phyloP scores from a whole-genome alignment of 1,140 invertebrate species.

The Solenopsis invicta region DNA sequence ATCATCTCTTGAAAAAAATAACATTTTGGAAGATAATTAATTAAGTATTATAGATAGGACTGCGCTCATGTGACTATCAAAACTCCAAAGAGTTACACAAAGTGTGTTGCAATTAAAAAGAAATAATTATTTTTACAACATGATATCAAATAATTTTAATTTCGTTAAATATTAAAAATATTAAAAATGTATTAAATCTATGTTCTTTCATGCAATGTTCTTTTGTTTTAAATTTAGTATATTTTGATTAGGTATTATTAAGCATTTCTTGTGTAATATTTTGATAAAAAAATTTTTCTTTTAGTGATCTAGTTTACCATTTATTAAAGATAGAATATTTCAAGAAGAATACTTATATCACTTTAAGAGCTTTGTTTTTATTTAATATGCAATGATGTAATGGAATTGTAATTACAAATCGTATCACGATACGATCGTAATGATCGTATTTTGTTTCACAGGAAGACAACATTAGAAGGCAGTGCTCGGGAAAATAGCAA shows the following conservation, averaged over 20 bases:
- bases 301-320: neutral
- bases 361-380: conserved; percentile 21
- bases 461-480: conserved; percentile 48
- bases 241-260: neutral
- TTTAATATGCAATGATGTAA: conserved; percentile 37
- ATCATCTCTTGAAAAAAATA: too few relatives aligned
- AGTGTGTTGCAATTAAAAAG: too few relatives aligned
- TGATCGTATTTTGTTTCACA: neutral
- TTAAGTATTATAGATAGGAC: too few relatives aligned
- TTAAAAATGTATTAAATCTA: too few relatives aligned
- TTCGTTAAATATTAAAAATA: neutral
- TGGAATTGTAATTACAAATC: conserved; percentile 35
- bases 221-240: neutral
- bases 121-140: neutral
- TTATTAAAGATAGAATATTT: conserved; percentile 1
- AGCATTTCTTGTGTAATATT: neutral
- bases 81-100: too few relatives aligned
- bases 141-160: neutral
- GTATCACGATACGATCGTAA: conserved; percentile 22
- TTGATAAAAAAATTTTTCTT: too few relatives aligned
- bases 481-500: conserved; percentile 30
- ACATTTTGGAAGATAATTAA: too few relatives aligned
- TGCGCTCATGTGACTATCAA: too few relatives aligned
- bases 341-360: conserved; percentile 19
- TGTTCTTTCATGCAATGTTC: too few relatives aligned